Base-by-base conservation (phyloP, 35 echinoderm and acorn worm genomes). In the Apostichopus parvimensis region DNA sequence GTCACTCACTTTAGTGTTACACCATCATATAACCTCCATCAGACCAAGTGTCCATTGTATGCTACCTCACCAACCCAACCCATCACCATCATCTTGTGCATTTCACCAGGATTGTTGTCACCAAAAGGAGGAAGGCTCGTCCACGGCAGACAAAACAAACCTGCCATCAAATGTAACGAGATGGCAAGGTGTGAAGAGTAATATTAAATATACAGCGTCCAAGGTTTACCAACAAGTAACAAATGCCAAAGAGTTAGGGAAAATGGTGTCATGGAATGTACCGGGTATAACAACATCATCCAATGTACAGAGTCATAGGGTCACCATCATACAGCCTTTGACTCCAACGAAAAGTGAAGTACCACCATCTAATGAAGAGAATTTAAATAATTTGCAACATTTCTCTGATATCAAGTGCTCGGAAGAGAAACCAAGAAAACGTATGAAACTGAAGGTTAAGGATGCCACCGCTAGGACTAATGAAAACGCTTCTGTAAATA, bases 181-280 rank as follows among this genome's bases (percentile, higher is more conserved):
- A 8, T 84, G 81, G 81, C 56, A 20, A 54, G 15, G 24, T 84
- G 56, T 84, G 8, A 84, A 59, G 57, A 6, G 57, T 6, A 84
- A 13, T 52, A 84, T 84, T 25, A 56, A 84, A 8, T 24, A 58
- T 8, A 84, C 54, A 58, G 55, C 86, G 53, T 53, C 86, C 75
- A 61, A 88, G 86, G 86, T 73, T 17, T 88, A 88, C 64, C 60
- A 72, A 28, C 86, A 88, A 21, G 18, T 88, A 26, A 20, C 64
- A 18, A 64, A 72, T 88, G 86, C 68, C 86, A 88, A 88, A 73
- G 86, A 88, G 45, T 73, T 88, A 73, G 68, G 86, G 12, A 68
- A 88, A 17, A 23, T 52, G 22, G 14, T 88, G 9, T 88, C 86
- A 68, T 88, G 86, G 86, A 53, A 66, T 54, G 10, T 88, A 18